Evolutionary conservation across 2,888 invertebrate species (phyloP).

Genomic region (Andrena flavipes): DNA sequence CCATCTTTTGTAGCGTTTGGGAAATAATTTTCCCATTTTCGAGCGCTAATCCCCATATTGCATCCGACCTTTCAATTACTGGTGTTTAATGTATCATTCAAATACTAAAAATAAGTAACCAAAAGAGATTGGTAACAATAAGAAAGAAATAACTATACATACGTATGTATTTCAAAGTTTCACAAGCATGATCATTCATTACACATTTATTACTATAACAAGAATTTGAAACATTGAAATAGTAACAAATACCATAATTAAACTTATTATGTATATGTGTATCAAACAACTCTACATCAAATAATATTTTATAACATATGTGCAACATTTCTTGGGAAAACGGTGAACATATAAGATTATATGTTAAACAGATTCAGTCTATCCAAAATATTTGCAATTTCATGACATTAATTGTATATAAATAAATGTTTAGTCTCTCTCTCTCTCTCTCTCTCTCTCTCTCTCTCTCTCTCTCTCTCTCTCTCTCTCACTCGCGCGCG

Average conservation of each 20-base stretch:
- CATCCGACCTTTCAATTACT: neutral
- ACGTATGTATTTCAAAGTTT: neutral
- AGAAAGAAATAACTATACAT: neutral
- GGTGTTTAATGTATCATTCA: neutral
- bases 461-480: too few species aligned
- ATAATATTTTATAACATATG: neutral
- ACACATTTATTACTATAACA: neutral
- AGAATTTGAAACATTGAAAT: slow-evolving; percentile 1
- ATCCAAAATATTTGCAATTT: neutral
- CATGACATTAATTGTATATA: neutral
- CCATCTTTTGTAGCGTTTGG: too few species aligned
- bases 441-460: too few species aligned
- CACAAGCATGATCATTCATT: neutral
- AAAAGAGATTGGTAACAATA: neutral
- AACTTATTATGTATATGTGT: neutral
- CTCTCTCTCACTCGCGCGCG: too few species aligned
- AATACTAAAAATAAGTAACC: neutral
- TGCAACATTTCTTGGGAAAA: neutral
- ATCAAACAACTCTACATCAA: neutral
- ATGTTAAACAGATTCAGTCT: neutral
- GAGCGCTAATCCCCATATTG: too few species aligned
- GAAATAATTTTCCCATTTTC: too few species aligned
- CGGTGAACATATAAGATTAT: too few species aligned
- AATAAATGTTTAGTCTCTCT: too few species aligned
- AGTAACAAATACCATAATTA: neutral